A percentile compares a stretch with the other conserved stretches of the same genome.
Conservation (phyloP, 2,113 vertebrate genomes). For the Leucopsar rothschildi region DNA sequence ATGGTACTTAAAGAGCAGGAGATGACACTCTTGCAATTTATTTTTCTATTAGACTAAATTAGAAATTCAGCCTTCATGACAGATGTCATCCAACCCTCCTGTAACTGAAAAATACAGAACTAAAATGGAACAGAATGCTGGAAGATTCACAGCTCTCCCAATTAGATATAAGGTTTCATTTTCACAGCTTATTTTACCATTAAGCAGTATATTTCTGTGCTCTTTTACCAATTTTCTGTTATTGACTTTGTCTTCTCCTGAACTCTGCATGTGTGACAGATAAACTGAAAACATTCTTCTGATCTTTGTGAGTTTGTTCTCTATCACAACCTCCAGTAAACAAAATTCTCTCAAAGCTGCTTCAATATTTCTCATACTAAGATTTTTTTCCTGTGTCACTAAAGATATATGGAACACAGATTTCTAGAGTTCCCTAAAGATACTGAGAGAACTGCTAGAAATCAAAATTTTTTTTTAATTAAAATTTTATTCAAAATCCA, state of each 20-base stretch:
- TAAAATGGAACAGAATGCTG: not conserved
- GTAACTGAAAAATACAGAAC: not conserved
- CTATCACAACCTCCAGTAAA: not conserved
- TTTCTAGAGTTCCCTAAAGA: not conserved
- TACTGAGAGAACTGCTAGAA: not conserved
- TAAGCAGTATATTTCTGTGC: not conserved
- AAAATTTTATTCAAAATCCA: not conserved
- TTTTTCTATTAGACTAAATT: slow-evolving; percentile 2
- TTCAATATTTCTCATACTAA: not conserved
- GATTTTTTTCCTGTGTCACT: not conserved
- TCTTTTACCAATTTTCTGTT: not conserved
- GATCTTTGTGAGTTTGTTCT: not conserved
- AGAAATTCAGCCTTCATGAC: slow-evolving; percentile 4
- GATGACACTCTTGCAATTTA: not conserved
- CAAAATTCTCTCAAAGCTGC: not conserved
- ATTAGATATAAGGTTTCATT: not conserved
- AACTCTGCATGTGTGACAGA: not conserved
- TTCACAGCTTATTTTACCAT: not conserved
- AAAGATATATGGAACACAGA: not conserved
- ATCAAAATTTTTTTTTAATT: not conserved
- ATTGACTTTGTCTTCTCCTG: not conserved
- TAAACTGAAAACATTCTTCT: not conserved
- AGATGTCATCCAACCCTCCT: not conserved
- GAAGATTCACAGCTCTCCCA: not conserved
- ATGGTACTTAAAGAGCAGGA: not conserved